Conservation (phyloP, 2,888 invertebrate species). For the Sacculina carcini region DNA sequence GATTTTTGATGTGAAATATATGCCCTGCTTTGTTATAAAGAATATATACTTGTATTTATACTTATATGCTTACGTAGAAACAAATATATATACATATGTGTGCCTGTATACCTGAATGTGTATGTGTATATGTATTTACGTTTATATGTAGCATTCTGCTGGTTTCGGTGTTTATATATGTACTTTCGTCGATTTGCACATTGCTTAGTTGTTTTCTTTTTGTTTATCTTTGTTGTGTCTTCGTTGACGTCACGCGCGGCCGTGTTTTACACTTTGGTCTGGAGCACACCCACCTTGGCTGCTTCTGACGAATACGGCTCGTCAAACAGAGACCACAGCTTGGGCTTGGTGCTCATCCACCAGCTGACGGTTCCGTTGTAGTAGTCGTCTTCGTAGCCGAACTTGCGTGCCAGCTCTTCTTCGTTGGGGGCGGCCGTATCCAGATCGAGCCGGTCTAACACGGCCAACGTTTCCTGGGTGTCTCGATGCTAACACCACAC, state of each 20-base stretch:
- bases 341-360: constrained; percentile 94
- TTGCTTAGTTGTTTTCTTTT: background rate
- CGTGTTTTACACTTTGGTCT: background rate
- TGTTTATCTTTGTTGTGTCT: too few species aligned
- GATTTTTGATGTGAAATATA: too few species aligned
- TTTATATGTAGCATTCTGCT: constrained; percentile 10
- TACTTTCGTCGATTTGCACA: too few species aligned
- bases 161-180: too few species aligned
- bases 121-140: constrained; percentile 12
- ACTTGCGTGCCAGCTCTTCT: constrained; percentile 89
- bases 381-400: constrained; percentile 85
- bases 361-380: constrained; percentile 64
- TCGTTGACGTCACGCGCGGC: too few species aligned
- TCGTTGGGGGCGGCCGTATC: constrained; percentile 95
- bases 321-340: constrained; percentile 96
- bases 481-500: constrained; percentile 50
- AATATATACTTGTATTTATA: background rate
- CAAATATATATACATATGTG: background rate
- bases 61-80: background rate
- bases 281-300: constrained; percentile 41
- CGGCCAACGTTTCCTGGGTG: constrained; percentile 94
- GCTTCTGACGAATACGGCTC: constrained; percentile 95
- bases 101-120: constrained; percentile 3
- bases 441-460: constrained; percentile 83
- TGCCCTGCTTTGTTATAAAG: too few species aligned